Base-by-base conservation (phyloP, 2,113 vertebrate species). In the Mustelus asterias region DNA sequence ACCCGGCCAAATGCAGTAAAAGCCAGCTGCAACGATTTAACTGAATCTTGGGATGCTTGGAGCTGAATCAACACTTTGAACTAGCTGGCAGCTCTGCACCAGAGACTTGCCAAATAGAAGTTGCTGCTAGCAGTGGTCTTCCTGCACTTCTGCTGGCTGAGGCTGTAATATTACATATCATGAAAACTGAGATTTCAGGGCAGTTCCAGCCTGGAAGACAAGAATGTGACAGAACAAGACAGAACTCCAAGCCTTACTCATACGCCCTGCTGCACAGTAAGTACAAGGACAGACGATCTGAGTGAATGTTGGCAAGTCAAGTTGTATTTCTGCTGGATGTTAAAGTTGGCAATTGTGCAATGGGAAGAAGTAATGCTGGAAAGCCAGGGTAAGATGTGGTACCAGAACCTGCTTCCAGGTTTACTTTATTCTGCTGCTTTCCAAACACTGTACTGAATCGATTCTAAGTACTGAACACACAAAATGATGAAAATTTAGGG, bases 231-330 rank as follows among this genome's bases (percentile, higher is more conserved):
- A 96, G 96, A 96, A 90, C 96, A 96, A 96, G 96, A 96, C 54
- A 0, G 80, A 96, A 96, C 96, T 93, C 96, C 93, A 0, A 95
- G 0, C 69, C 65, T 0, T 96, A 96, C 96, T 96, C 97, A 97
- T 67, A 67, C 97, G 97, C 97, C 97, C 96, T 97, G 97, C 97
- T 97, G 97, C 96, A 97, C 97, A 6, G 97, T 97, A 93, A 97
- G 97, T 97, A 96, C 5, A 96, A 22, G 48, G 1, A 93, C 18
- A 33, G 54, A 90, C 16, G 33, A 90, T 33, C 54, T 60, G 11
- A 13, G 63, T 93, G 37, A 41, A n/a, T 10, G 29, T 60, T 37
- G 60, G 16, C n/a, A 65, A 37, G 33, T 67, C 89, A 92, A 24
- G 86, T 63, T 33, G 11, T 48, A 88, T 54, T 93, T 93, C 60